Evolutionary conservation across 2,888 invertebrate genomes (phyloP), one percentile per base, ranked within the genome.

Genomic region (Drosophila neotestacea): DNA sequence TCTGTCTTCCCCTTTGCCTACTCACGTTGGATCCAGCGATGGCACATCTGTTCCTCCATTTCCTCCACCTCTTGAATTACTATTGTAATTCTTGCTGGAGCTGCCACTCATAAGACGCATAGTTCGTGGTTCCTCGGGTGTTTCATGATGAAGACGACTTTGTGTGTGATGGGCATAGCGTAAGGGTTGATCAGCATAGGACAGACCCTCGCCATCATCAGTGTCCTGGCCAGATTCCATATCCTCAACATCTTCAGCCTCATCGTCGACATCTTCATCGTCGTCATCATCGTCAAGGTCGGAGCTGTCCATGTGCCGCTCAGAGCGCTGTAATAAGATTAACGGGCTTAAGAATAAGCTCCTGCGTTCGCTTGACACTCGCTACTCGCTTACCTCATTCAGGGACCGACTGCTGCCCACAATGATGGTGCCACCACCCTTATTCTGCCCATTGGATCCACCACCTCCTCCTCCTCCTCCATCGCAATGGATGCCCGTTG

Each of bases 401-500:
- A 59, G 41, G 27, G 88, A 74, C n/a, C 88, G 82, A 77, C 91
- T 90, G 82, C 89, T 90, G 73, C 90, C 90, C 58, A 91, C 82
- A 74, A 91, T 90, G 67, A 91, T 90, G 67, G 86, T 88, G 61
- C 91, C 91, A 7, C 91, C 91, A 36, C 85, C 82, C 58, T 83
- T 78, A 54, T 71, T 83, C 22, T 68, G 69, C 56, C 89, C 87
- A 9, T 84, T 87, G 7, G 9, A 13, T 28, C 0, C 38, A 10
- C 36, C 41, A 13, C 38, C 27, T 2, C 52, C 41, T 10, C 32
- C 16, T 0, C 61, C 68, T 50, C 80, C 86, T 64, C 85, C 85
- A 39, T 95, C 94, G 85, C 97, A 97, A 79, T 94, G 94, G 84
- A 96, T 95, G 63, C 95, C 96, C 10, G 96, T 95, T 48, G 95